Conservation (phyloP, 2,888 invertebrate genomes). For the Andrena bucephala region DNA sequence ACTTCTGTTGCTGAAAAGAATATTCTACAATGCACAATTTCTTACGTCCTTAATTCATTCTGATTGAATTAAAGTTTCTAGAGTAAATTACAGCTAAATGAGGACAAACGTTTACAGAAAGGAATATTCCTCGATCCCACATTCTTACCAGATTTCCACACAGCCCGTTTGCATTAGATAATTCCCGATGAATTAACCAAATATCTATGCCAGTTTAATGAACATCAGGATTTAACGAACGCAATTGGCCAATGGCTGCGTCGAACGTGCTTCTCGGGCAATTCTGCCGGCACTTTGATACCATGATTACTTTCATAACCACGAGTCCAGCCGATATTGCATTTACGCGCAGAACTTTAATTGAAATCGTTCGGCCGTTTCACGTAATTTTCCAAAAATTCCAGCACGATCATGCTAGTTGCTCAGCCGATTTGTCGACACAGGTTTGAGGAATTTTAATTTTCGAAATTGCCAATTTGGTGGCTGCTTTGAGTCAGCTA, state of each 20-base stretch:
- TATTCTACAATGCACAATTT: too few species aligned
- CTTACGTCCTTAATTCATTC: too few species aligned
- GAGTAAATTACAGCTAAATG: too few species aligned
- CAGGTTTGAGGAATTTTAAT: not conserved
- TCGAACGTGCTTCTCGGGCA: conserved; percentile 53
- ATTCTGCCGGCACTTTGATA: conserved; percentile 47
- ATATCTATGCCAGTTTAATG: conserved; percentile 57
- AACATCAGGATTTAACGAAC: conserved; percentile 56
- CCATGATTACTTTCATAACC: conserved; percentile 60
- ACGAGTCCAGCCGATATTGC: conserved; percentile 50
- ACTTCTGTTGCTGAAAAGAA: too few species aligned
- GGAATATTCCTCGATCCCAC: not conserved
- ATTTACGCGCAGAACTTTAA: conserved; percentile 54
- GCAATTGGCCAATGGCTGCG: conserved; percentile 47
- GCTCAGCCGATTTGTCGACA: not conserved
- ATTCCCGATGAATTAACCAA: conserved; percentile 51
- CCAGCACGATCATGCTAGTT: not conserved
- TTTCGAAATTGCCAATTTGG: not conserved
- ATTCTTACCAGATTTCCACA: not conserved
- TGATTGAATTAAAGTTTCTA: too few species aligned
- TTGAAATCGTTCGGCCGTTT: conserved; percentile 50
- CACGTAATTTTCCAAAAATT: conserved; percentile 49
- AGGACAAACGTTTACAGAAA: too few species aligned
- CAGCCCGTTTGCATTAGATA: not conserved
- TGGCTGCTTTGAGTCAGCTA: not conserved